Conservation (phyloP, 2,888 invertebrate species). For the Caenorhabditis plicata region DNA sequence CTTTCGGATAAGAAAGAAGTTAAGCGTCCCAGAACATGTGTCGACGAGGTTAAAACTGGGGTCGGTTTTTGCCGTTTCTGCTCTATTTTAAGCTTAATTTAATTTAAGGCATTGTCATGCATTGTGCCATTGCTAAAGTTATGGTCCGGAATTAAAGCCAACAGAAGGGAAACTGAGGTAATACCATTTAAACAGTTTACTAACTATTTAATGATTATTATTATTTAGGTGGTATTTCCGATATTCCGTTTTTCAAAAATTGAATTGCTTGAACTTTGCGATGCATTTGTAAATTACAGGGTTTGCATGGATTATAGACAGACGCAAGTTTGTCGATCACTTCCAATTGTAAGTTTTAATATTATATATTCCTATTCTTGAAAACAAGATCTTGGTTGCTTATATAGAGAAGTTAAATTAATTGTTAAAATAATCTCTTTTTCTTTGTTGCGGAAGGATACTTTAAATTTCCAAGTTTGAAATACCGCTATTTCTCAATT, state of each 20-base stretch:
- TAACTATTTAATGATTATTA: not conserved
- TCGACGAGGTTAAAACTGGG: constrained; percentile 7
- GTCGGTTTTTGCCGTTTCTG: not conserved
- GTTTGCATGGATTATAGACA: constrained; percentile 16
- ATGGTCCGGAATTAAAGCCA: constrained; percentile 33
- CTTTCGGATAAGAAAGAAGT: constrained; percentile 1
- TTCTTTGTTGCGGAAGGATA: too few relatives aligned
- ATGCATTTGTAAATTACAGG: constrained; percentile 24
- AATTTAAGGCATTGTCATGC: constrained; percentile 18
- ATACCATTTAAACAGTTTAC: not conserved
- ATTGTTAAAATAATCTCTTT: too few relatives aligned
- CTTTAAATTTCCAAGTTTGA: too few relatives aligned
- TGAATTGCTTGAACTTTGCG: constrained; percentile 30
- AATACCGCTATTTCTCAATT: too few relatives aligned
- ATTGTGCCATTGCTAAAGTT: constrained; percentile 22
- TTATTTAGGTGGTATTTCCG: constrained; percentile 27
- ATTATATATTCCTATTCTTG: not conserved
- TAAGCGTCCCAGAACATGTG: constrained; percentile 7
- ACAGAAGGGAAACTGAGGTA: constrained; percentile 29
- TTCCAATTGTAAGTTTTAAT: constrained; percentile 8
- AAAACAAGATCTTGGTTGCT: too few relatives aligned
- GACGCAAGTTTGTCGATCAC: constrained; percentile 10
- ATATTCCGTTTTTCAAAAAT: constrained; percentile 28
- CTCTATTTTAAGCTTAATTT: too few relatives aligned
- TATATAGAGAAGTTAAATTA: too few relatives aligned